Conservation (phyloP, 2,888 invertebrate genomes). For the Dryococelus australis region DNA sequence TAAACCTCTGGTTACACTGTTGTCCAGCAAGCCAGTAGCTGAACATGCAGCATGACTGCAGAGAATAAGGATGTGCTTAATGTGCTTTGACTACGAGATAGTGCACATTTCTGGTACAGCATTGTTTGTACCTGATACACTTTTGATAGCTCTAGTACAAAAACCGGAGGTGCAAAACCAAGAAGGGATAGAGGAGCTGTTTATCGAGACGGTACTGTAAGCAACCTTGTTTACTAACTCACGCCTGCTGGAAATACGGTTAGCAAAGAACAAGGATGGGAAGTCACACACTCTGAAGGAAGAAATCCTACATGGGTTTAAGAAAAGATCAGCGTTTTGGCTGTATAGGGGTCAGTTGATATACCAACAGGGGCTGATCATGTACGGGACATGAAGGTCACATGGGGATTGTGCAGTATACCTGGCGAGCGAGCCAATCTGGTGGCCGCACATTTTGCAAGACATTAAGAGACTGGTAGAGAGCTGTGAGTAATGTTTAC, state of each 20-base stretch:
- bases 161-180: background rate
- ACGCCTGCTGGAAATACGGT: background rate
- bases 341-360: background rate
- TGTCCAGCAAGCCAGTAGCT: background rate
- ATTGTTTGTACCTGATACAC: background rate
- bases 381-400: background rate
- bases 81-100: background rate
- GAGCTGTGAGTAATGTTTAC: no score
- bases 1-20: background rate
- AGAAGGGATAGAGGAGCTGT: background rate
- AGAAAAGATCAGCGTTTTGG: background rate
- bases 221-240: background rate
- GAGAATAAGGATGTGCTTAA: background rate
- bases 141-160: background rate
- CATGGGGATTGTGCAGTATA: background rate
- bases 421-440: background rate
- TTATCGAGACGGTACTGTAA: background rate
- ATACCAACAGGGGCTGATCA: background rate
- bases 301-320: background rate
- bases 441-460: background rate
- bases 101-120: background rate
- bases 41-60: background rate
- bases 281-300: background rate
- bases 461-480: no score
- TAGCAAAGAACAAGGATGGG: background rate